Evolutionary conservation across 2,113 vertebrate genomes (phyloP), one percentile per base, ranked within the genome.

Genomic region (Anoplopoma fimbria): DNA sequence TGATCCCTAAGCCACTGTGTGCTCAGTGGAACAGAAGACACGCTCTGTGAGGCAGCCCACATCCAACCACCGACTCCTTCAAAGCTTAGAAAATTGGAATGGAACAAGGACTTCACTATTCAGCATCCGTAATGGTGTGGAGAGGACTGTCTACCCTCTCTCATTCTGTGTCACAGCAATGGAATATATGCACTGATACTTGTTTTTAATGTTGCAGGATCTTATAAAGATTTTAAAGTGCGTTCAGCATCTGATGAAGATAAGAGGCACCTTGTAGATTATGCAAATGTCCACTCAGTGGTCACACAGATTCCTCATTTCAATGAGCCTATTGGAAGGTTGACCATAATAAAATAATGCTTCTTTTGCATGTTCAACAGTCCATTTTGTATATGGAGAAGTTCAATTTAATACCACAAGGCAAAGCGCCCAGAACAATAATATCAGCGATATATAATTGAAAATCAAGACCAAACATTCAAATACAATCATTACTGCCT

Each of bases 401-500:
- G 83, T 81, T 82, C 69, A 90, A 83, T 90, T 91, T 85, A 84
- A 88, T 84, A 76, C 77, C 64, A 74, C 76, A 67, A 57, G 13
- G 27, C 47, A 64, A 65, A 65, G 79, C 81, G 84, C 74, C 72
- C 75, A 79, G 27, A 65, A 85, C 84, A 86, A 86, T 79, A 91
- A 89, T 79, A 90, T 86, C 62, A 76, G 42, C 65, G 3, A 80
- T 85, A 79, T 72, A 88, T 85, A 85, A 89, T 86, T 90, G 89
- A 88, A 93, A 93, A 93, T 92, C 87, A 89, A 85, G 40, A 84
- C 55, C 81, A 91, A 89, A 90, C 87, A 91, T 84, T 80, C 89
- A 91, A 87, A 90, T 65, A 89, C 79, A 89, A 82, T 92, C 88
- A 91, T 91, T 89, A 90, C 84, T 77, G 84, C 75, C 73, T 88